Evolutionary conservation across 2,797 vertebrate species (phyloP).

Genomic region (Galagoides demidoff): DNA sequence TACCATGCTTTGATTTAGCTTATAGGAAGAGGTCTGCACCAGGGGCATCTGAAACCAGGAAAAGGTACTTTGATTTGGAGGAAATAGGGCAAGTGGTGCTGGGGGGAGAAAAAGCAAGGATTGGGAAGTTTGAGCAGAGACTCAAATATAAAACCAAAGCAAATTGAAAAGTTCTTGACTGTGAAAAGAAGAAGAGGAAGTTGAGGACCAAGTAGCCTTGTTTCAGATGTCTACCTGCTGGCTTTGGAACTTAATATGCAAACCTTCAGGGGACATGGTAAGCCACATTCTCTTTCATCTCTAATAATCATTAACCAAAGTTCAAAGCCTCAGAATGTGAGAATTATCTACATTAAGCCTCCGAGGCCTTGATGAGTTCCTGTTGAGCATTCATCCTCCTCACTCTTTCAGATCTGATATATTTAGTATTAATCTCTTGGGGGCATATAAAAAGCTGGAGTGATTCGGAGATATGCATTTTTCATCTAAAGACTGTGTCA

Average conservation of each 20-base stretch:
- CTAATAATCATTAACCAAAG: constrained; percentile 71
- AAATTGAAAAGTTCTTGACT: not conserved
- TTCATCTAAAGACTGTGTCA: constrained; percentile 54
- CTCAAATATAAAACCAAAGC: not conserved
- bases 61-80: not conserved
- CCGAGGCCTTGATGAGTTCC: constrained; percentile 64
- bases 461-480: constrained; percentile 59
- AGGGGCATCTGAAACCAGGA: not conserved
- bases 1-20: not conserved
- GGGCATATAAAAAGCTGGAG: constrained; percentile 68
- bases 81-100: not conserved
- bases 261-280: constrained; percentile 1
- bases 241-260: constrained; percentile 47
- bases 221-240: constrained; percentile 56
- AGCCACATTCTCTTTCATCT: constrained; percentile 77
- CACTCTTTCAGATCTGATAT: constrained; percentile 59
- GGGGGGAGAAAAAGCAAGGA: not conserved
- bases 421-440: constrained; percentile 67
- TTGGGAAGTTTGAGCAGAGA: not conserved
- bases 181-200: no score
- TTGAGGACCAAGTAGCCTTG: not conserved
- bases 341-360: constrained; percentile 72
- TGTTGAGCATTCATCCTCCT: constrained; percentile 61
- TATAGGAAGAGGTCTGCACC: not conserved
- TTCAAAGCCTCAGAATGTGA: constrained; percentile 72